Percentiles rank a stretch among this genome's conserved stretches.
phyloP scores from a whole-genome alignment of 2,797 vertebrate species.

The Labroides dimidiatus region DNA sequence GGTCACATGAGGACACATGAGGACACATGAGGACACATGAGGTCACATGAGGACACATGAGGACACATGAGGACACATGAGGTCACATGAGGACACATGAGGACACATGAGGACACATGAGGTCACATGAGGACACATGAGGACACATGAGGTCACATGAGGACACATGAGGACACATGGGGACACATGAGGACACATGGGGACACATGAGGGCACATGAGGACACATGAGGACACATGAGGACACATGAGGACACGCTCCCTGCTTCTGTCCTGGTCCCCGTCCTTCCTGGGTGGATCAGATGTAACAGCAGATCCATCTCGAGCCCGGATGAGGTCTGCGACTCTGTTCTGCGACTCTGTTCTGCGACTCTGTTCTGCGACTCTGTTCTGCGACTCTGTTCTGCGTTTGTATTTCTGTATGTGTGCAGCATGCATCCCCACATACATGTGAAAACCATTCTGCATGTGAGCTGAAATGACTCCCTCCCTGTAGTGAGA shows the following conservation, averaged over 20 bases:
- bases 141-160: too few species aligned
- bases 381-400: too few species aligned
- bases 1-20: slow-evolving; percentile 18
- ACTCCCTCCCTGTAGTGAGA: slow-evolving; percentile 16
- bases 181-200: slow-evolving; percentile 18
- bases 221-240: slow-evolving; percentile 21
- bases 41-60: slow-evolving; percentile 18
- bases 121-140: slow-evolving; percentile 18
- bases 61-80: slow-evolving; percentile 18
- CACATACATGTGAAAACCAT: slow-evolving; percentile 29
- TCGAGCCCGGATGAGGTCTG: slow-evolving; percentile 30
- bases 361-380: too few species aligned
- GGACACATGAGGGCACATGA: too few species aligned
- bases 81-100: slow-evolving; percentile 18
- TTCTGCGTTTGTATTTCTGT: slow-evolving; percentile 30
- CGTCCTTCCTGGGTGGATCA: not conserved
- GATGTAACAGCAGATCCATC: slow-evolving; percentile 15
- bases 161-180: too few species aligned
- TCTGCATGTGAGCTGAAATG: slow-evolving; percentile 35
- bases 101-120: slow-evolving; percentile 18
- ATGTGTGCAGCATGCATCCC: slow-evolving; percentile 38
- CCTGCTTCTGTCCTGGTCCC: slow-evolving; percentile 8
- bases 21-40: slow-evolving; percentile 18
- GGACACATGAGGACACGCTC: slow-evolving; percentile 23
- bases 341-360: slow-evolving; percentile 24